A percentile compares a stretch with the other conserved stretches of the same genome.
phyloP scores from a whole-genome alignment of 2,797 vertebrate species.

The Cuniculus paca region DNA sequence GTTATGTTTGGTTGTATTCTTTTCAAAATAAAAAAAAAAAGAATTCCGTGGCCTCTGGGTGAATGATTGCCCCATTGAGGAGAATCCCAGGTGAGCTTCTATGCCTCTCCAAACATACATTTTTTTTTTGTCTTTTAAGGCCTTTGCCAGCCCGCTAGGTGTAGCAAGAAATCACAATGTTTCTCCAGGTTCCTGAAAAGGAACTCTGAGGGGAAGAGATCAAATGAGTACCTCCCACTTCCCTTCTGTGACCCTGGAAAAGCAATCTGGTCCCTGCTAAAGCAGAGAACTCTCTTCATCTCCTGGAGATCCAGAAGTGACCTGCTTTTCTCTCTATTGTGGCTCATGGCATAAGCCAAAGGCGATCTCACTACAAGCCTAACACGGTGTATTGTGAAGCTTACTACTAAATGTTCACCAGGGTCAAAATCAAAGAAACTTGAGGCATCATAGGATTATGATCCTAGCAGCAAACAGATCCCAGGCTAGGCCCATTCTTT shows the following conservation, averaged over 20 bases:
- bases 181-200: neutral
- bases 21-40: too few species aligned
- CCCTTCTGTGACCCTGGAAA: constrained; percentile 13
- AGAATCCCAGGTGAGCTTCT: neutral
- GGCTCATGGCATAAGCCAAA: neutral
- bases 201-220: neutral
- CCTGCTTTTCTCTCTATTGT: neutral
- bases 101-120: neutral
- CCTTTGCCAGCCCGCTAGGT: neutral
- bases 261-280: neutral
- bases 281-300: neutral
- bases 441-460: constrained; percentile 17
- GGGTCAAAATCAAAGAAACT: neutral
- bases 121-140: neutral
- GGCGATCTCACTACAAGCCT: constrained; percentile 1
- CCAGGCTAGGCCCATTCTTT: neutral
- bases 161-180: neutral
- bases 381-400: constrained; percentile 52
- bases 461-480: neutral
- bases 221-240: constrained; percentile 22
- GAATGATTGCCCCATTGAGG: neutral
- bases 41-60: neutral
- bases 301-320: neutral
- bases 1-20: too few species aligned
- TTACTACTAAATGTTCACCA: constrained; percentile 42